Base-by-base conservation (phyloP, 2,888 invertebrate species). In the Phyto melanocephala region DNA sequence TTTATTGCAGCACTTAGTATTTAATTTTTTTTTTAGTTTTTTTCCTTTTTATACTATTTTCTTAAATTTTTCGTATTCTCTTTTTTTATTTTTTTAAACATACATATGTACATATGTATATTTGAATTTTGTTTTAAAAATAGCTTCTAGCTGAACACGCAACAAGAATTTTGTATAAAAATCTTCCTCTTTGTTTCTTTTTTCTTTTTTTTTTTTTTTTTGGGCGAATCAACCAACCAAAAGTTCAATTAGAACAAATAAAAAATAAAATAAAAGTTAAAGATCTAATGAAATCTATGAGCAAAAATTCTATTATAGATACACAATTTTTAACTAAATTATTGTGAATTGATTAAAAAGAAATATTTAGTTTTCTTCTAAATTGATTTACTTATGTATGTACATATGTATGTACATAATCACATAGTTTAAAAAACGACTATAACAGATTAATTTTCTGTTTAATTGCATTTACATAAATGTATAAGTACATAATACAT, bases 81-180 rank as follows among this genome's bases (percentile, higher is more conserved):
- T 56, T 47, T 71, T 75, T n/a, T n/a, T n/a, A n/a, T n/a, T n/a
- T n/a, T n/a, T n/a, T n/a, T n/a, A n/a, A n/a, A n/a, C n/a, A n/a
- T n/a, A n/a, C n/a, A n/a, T n/a, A n/a, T n/a, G n/a, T n/a, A n/a
- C n/a, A n/a, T 60, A 17, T n/a, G 47, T 2, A 70, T 72, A 58
- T 68, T 83, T 80, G 58, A 60, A 22, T 78, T 78, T 60, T 54
- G 52, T 86, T 90, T 89, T 90, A 90, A 87, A 90, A 90, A 90
- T 90, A 90, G 87, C 90, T 88, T 89, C 89, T 87, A 90, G 90
- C 90, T 89, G 87, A 82, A 89, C 89, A 89, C 90, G 88, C 90
- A 89, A 89, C 88, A 88, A 86, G 88, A 89, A 88, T 88, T 89
- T 88, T 86, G 6, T 85, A 87, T 47, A 75, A 71, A 81, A 72